phyloP scores from a whole-genome alignment of 2,888 invertebrate genomes.

The Seira ritae region DNA sequence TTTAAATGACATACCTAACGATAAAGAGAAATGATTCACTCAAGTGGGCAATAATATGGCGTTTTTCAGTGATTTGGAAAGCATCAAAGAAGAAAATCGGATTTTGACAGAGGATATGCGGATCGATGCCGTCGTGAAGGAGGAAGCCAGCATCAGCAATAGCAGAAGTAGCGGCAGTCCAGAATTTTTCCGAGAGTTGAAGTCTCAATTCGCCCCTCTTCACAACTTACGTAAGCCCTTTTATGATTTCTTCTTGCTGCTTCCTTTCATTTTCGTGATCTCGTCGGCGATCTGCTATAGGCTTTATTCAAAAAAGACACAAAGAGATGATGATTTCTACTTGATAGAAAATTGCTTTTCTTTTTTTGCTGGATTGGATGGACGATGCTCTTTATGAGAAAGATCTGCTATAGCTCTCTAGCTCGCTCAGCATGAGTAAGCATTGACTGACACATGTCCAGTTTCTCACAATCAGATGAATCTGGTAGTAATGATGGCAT shows the following conservation, averaged over 20 bases:
- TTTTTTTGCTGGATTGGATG: neutral
- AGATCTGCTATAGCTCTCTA: no score
- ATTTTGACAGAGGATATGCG: neutral
- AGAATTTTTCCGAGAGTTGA: neutral
- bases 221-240: neutral
- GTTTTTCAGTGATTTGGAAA: slow-evolving; percentile 27
- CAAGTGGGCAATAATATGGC: neutral
- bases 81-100: neutral
- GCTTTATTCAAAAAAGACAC: neutral
- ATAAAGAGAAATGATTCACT: neutral
- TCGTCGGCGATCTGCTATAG: neutral
- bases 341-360: neutral
- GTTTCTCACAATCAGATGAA: slow-evolving; percentile 10
- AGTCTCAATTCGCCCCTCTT: neutral
- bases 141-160: neutral
- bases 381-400: slow-evolving; percentile 7
- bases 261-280: no score
- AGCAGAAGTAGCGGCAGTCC: neutral
- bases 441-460: slow-evolving; percentile 14
- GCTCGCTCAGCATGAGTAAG: slow-evolving; percentile 16
- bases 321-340: neutral
- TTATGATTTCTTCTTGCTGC: neutral
- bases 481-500: neutral
- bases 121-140: neutral
- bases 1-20: neutral